These are phyloP conservation scores for Eleginops maclovinus DNA, from an alignment of 2,113 vertebrate species.

Conservation along the genomic window DNA sequence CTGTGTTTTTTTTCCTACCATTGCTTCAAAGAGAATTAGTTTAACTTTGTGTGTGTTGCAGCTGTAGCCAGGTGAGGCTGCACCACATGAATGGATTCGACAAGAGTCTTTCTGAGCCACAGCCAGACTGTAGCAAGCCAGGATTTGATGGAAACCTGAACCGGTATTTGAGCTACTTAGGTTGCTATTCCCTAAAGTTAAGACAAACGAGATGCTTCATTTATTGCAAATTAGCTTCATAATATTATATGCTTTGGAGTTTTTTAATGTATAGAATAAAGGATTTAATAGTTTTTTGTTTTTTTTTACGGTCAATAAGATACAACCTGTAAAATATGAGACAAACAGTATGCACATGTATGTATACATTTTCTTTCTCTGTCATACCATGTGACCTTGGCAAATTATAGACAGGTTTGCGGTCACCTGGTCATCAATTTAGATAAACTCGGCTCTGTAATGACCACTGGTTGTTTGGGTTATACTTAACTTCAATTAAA, in stretches of 20 bases:
- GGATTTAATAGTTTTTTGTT: constrained; percentile 23
- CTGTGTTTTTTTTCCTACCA: not conserved
- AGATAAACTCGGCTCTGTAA: constrained; percentile 29
- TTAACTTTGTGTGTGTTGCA: not conserved
- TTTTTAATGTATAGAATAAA: constrained; percentile 33
- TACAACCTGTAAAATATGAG: not conserved
- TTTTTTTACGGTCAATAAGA: not conserved
- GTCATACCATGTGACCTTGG: constrained; percentile 22
- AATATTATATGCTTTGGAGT: constrained; percentile 11
- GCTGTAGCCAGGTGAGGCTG: constrained; percentile 19
- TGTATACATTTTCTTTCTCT: constrained; percentile 12
- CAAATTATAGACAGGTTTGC: constrained; percentile 52
- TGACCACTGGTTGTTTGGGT: constrained; percentile 34
- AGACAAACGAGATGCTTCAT: constrained; percentile 3
- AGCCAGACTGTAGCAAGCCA: constrained; percentile 6
- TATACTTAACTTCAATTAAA: constrained; percentile 19
- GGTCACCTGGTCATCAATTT: constrained; percentile 10
- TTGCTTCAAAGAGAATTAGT: not conserved
- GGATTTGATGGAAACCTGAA: constrained; percentile 52
- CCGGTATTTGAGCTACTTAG: constrained; percentile 44
- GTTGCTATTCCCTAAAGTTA: not conserved
- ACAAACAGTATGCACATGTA: not conserved
- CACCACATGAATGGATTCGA: not conserved
- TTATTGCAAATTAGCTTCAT: not conserved
- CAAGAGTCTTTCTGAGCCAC: not conserved